These are phyloP conservation scores for Lasioglossum figueresi DNA, from an alignment of 2,888 invertebrate species.

Conservation along the genomic window DNA sequence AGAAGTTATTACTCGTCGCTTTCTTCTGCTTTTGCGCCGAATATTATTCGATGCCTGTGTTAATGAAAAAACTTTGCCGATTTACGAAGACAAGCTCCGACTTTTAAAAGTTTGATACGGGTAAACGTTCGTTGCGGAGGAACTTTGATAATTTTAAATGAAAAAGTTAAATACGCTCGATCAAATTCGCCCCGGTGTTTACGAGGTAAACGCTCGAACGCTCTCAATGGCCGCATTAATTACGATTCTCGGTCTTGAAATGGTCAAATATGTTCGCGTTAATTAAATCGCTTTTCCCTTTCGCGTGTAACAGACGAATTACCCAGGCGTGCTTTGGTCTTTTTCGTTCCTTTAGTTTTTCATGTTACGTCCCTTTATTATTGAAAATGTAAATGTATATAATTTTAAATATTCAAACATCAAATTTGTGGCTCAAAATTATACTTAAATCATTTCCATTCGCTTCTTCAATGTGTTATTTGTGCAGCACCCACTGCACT, in stretches of 20 bases:
- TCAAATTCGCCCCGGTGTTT: not conserved
- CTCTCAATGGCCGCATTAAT: not conserved
- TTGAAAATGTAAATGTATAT: not conserved
- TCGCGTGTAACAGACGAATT: not conserved
- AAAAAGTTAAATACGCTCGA: conserved; percentile 8
- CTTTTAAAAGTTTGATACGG: conserved; percentile 29
- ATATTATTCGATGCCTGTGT: not conserved
- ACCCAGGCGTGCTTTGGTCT: not conserved
- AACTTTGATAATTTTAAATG: not conserved
- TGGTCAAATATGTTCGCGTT: not conserved
- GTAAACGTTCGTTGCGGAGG: not conserved
- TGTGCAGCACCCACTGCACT: not conserved
- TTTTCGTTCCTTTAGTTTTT: not conserved
- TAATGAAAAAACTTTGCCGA: conserved; percentile 35
- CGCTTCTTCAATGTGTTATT: not conserved
- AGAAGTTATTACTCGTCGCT: not conserved
- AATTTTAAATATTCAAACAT: not conserved
- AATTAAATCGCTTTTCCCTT: not conserved
- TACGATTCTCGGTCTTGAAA: not conserved
- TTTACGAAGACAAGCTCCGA: not conserved
- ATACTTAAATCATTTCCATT: too few species aligned
- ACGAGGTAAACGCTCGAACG: not conserved
- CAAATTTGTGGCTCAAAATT: not conserved
- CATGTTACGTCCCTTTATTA: not conserved
- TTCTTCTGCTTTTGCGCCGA: not conserved